Evolutionary conservation across 2,888 invertebrate species (phyloP), one percentile per base, ranked within the genome.

Genomic region (Allolobophora icterica): DNA sequence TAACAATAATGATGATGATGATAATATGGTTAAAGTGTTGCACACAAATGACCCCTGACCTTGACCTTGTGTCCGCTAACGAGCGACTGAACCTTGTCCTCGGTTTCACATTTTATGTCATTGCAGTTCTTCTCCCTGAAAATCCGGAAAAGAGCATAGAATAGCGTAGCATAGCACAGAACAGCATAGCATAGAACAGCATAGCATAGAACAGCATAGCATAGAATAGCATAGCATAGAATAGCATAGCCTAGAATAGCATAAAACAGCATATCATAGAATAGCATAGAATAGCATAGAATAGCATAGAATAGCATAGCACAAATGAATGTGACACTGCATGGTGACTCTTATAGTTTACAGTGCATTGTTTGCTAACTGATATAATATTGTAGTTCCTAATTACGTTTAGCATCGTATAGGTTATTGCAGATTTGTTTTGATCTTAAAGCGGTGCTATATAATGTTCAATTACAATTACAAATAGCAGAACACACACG

Each of bases 111-210:
- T 90, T 90, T 90, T 17, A 45, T 35, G 13, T 90, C 71, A 58
- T 58, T 45, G 45, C 89, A 89, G 71, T 90, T 90, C 52, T 90
- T 90, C 34, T 90, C 89, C 6, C 89, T 89, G 38, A 42, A n/a
- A 42, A 89, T 34, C 33, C 38, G 30, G n/a, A 33, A 45, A 52
- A 5, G 21, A 24, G 8, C 24, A 52, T 8, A 52, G 21, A 4
- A 52, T 52, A 52, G 52, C 24, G 24, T 52, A 52, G 52, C 5
- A n/a, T 71, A 71, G n/a, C 30, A 71, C n/a, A 24, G 11, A 24
- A 30, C 5, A 58, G 30, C 24, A 58, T 58, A 30, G 58, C 58
- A 58, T 58, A n/a, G n/a, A n/a, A n/a, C n/a, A n/a, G n/a, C n/a
- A n/a, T n/a, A 24, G 8, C 24, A 52, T 8, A 52, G 21, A 4